Base-by-base conservation (phyloP, 2,888 invertebrate genomes). In the Malachius bipustulatus region DNA sequence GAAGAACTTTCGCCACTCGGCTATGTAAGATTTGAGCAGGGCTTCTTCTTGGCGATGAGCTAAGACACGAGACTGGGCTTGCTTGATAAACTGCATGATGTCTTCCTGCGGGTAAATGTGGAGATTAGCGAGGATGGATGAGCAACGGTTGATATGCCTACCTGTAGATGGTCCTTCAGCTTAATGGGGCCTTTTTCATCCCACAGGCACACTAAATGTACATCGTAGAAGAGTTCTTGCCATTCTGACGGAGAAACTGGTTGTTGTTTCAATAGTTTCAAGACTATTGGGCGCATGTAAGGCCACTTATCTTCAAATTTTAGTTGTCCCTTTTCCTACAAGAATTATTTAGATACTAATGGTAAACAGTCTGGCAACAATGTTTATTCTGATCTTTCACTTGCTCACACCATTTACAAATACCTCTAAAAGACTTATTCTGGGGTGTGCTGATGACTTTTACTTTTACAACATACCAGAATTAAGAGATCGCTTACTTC, bases 1-100 rank as follows among this genome's bases (percentile, higher is more conserved):
- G 59, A 94, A 96, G 67, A 96, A 98, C 59, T 91, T 93, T 32
- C 90, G 76, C 98, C 98, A 99, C 65, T 98, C 97, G 4, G 82
- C 77, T 49, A 97, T 97, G 60, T 99, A 99, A 1, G 94, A 88
- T 62, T 90, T 91, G 4, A 98, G 69, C 24, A 98, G 70, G 1
- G 93, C 90, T 58, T 94, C 91, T 52, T 97, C 96, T 56, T 96
- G 94, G 43, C 87, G 75, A 56, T 94, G 88, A 1, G 85, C 80
- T 44, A 91, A 67, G 2, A 98, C 94, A 50, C 89, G 71, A 52
- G 74, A 75, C 61, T 93, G 91, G 16, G 93, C 93, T 59, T 90
- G 83, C 56, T 83, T 83, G 47, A 96, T 94, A 60, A 93, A 96
- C 57, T 88, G 83, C 55, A 88, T 79, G 43, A 96, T 91, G 59